These are phyloP conservation scores for Typhlichthys eigenmanni DNA, from an alignment of 2,797 vertebrate species.

Conservation along the genomic window DNA sequence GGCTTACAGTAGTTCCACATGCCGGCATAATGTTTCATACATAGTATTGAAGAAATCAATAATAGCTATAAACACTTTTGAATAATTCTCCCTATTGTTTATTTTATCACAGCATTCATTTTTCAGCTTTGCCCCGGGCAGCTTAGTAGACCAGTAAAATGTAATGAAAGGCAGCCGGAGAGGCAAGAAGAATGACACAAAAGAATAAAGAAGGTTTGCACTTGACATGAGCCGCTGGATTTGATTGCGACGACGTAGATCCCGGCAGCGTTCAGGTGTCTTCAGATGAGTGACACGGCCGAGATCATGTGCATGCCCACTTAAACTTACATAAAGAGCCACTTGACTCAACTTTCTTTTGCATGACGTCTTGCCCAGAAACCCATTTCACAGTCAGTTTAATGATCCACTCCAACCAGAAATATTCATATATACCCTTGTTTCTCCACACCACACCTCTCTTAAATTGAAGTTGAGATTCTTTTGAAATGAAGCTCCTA, in stretches of 20 bases:
- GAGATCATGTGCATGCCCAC: slow-evolving; percentile 37
- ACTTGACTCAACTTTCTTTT: slow-evolving; percentile 11
- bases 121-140: no score
- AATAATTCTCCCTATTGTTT: no score
- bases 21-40: background rate
- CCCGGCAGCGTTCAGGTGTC: slow-evolving; percentile 27
- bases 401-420: slow-evolving; percentile 47
- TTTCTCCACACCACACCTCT: slow-evolving; percentile 34
- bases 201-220: no score
- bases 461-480: slow-evolving; percentile 53
- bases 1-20: no score
- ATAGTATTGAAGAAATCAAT: background rate
- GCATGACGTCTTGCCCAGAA: slow-evolving; percentile 31
- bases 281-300: slow-evolving; percentile 20
- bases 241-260: slow-evolving; percentile 37
- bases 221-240: background rate
- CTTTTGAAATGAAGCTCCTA: slow-evolving; percentile 53
- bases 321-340: slow-evolving; percentile 22
- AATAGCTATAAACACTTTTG: no score
- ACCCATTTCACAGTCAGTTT: slow-evolving; percentile 69
- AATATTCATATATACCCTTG: slow-evolving; percentile 43
- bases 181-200: no score
- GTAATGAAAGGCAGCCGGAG: no score
- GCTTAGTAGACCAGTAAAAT: no score
- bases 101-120: no score